Evolutionary conservation across 2,888 invertebrate species (phyloP).

Genomic region (Drosophila anomelani): DNA sequence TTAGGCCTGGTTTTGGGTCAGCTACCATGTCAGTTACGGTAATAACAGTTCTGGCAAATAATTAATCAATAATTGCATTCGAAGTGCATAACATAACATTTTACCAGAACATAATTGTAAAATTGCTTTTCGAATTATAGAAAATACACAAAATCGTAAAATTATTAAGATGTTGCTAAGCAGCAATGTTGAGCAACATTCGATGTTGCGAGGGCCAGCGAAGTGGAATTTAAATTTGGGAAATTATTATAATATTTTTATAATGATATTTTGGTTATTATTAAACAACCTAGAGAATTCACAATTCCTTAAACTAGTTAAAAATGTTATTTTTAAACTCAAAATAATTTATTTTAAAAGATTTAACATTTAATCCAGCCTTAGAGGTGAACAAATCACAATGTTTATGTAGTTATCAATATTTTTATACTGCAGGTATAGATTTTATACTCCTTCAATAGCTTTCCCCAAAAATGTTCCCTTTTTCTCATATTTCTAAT

Average conservation of each 20-base stretch:
- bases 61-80: background rate
- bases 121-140: background rate
- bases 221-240: background rate
- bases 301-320: background rate
- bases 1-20: conserved; percentile 2
- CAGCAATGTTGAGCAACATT: background rate
- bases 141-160: background rate
- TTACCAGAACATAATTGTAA: no score
- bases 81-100: background rate
- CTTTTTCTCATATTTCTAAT: background rate
- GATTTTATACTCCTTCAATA: no score
- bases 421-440: no score
- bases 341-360: background rate
- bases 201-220: background rate
- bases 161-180: background rate
- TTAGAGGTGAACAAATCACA: background rate
- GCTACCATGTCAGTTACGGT: background rate
- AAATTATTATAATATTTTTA: background rate
- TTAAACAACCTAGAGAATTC: background rate
- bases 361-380: background rate
- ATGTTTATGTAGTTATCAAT: no score
- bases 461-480: no score
- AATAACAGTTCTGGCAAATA: background rate
- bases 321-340: background rate
- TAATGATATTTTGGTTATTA: background rate